Conservation (phyloP, 2,797 vertebrate species). For the Scleropages formosus region DNA sequence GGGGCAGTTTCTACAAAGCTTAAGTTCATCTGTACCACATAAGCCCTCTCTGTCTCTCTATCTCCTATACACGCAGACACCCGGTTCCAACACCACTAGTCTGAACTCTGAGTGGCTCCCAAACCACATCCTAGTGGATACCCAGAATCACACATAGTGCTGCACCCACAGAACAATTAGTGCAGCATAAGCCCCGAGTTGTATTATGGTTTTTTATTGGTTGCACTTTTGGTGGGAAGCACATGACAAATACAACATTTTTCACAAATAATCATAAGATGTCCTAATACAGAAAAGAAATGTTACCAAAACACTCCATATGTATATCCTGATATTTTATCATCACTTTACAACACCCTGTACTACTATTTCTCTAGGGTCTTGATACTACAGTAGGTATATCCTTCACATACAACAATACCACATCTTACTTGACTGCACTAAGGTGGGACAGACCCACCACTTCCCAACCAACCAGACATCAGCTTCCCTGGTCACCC, state of each 20-base stretch:
- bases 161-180: slow-evolving; percentile 65
- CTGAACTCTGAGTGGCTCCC: slow-evolving; percentile 51
- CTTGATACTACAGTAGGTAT: background rate
- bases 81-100: slow-evolving; percentile 4
- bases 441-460: too few species aligned
- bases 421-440: background rate
- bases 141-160: slow-evolving; percentile 46
- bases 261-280: background rate
- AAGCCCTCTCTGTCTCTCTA: background rate
- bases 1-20: too few species aligned
- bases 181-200: slow-evolving; percentile 49
- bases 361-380: background rate
- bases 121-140: slow-evolving; percentile 56
- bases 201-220: slow-evolving; percentile 39
- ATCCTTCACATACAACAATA: background rate
- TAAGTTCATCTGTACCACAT: too few species aligned
- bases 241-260: background rate
- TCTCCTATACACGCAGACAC: slow-evolving; percentile 36
- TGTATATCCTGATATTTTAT: background rate
- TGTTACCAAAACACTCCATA: background rate
- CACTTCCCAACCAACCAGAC: background rate
- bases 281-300: background rate
- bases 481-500: background rate
- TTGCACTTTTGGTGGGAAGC: slow-evolving; percentile 25
- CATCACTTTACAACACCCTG: background rate